These are phyloP conservation scores for Macrocentrus cingulum DNA, from an alignment of 1,140 invertebrate species.

Conservation along the genomic window DNA sequence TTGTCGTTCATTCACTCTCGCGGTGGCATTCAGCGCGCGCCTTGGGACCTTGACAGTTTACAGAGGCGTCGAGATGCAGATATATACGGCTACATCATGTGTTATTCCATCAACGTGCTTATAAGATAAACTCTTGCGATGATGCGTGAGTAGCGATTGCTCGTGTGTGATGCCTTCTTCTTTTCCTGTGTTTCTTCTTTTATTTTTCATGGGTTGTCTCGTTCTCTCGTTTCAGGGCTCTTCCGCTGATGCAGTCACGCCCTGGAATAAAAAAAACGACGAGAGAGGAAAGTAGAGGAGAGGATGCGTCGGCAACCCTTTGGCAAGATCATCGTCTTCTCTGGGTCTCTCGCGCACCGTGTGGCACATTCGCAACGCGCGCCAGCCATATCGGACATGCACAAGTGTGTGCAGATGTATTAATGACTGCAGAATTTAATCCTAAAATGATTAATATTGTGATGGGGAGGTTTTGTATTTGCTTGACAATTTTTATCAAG, in stretches of 20 bases:
- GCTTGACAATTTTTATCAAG: too few species aligned
- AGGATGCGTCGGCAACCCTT: slow-evolving; percentile 23
- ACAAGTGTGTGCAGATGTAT: neutral
- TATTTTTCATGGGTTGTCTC: neutral
- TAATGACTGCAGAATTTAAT: slow-evolving; percentile 11
- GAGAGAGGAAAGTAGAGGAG: neutral
- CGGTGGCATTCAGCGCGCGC: neutral
- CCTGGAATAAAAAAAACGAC: slow-evolving; percentile 13
- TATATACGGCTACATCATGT: slow-evolving; percentile 6
- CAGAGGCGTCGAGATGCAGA: slow-evolving; percentile 24
- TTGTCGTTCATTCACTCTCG: slow-evolving; percentile 23
- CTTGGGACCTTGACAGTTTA: slow-evolving; percentile 23
- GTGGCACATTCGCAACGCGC: slow-evolving; percentile 17
- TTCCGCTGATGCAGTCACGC: slow-evolving; percentile 20
- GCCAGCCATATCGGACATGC: slow-evolving; percentile 7
- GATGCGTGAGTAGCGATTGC: slow-evolving; percentile 17
- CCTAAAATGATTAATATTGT: neutral
- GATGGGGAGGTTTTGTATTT: neutral
- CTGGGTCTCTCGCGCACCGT: slow-evolving; percentile 1
- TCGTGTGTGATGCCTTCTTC: neutral
- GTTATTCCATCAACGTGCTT: slow-evolving; percentile 16
- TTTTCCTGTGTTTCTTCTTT: slow-evolving; percentile 1
- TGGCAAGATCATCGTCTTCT: slow-evolving; percentile 24
- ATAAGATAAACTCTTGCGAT: slow-evolving; percentile 16
- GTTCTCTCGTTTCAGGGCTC: neutral